These are phyloP conservation scores for Jordanella pulchra DNA, from an alignment of 2,797 vertebrate species.

Conservation along the genomic window DNA sequence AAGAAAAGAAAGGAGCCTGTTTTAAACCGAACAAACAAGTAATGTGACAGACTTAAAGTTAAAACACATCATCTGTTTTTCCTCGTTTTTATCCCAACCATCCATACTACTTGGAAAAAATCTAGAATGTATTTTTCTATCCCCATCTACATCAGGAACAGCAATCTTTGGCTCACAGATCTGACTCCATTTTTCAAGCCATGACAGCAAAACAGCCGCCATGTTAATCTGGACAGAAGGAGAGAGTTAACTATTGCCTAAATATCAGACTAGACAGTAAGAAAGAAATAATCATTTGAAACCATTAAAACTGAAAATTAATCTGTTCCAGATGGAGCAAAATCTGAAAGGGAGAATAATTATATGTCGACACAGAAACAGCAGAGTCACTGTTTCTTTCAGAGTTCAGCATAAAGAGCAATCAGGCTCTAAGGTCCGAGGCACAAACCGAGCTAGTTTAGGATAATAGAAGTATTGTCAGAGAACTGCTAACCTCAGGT, in stretches of 20 bases:
- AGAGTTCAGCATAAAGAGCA: not conserved
- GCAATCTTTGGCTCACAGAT: not conserved
- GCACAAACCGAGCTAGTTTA: slow-evolving; percentile 8
- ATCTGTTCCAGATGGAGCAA: not conserved
- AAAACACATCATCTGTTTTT: not conserved
- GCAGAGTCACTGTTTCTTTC: not conserved
- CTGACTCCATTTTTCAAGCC: no score
- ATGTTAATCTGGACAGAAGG: not conserved
- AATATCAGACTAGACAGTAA: not conserved
- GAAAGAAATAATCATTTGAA: not conserved
- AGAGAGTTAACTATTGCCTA: not conserved
- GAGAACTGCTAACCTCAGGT: slow-evolving; percentile 6
- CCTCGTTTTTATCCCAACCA: not conserved
- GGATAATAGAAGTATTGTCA: slow-evolving; percentile 6
- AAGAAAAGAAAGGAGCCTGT: not conserved
- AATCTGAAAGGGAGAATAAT: not conserved
- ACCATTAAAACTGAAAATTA: not conserved
- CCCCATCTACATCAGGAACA: not conserved
- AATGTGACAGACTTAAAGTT: not conserved
- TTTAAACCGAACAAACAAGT: not conserved
- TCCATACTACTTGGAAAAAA: not conserved
- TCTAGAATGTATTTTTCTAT: not conserved
- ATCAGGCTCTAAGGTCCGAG: slow-evolving; percentile 10
- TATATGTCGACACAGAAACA: not conserved
- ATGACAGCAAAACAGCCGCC: not conserved